Conservation (phyloP, 2,888 invertebrate species). For the Dryomyza anilis region DNA sequence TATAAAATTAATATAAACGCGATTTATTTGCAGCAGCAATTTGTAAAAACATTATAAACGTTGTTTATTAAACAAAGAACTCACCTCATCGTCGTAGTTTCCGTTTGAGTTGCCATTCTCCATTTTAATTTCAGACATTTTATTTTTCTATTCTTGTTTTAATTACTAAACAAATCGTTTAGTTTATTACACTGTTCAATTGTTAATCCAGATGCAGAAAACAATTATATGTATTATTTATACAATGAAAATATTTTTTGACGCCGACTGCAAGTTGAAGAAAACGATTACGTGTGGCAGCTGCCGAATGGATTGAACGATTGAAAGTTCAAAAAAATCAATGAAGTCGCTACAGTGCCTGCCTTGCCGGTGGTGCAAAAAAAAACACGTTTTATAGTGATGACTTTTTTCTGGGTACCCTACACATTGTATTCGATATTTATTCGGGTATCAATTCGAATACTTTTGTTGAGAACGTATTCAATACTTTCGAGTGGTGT, state of each 20-base stretch:
- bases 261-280: background rate
- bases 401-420: no score
- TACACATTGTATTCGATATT: no score
- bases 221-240: background rate
- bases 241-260: no score
- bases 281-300: background rate
- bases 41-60: no score
- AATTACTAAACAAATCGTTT: background rate
- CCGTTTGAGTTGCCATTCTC: constrained; percentile 48
- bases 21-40: no score
- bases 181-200: background rate
- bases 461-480: no score
- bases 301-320: background rate
- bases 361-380: background rate
- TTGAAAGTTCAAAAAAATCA: background rate
- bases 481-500: no score
- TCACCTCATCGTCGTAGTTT: constrained; percentile 51
- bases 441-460: no score
- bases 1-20: no score
- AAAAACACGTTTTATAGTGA: background rate
- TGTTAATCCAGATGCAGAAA: background rate
- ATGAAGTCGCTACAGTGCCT: background rate
- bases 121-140: constrained; percentile 46
- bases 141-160: constrained; percentile 20
- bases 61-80: constrained; percentile 28